Evolutionary conservation across 2,888 invertebrate genomes (phyloP).

Genomic region (Colostygia pectinataria): DNA sequence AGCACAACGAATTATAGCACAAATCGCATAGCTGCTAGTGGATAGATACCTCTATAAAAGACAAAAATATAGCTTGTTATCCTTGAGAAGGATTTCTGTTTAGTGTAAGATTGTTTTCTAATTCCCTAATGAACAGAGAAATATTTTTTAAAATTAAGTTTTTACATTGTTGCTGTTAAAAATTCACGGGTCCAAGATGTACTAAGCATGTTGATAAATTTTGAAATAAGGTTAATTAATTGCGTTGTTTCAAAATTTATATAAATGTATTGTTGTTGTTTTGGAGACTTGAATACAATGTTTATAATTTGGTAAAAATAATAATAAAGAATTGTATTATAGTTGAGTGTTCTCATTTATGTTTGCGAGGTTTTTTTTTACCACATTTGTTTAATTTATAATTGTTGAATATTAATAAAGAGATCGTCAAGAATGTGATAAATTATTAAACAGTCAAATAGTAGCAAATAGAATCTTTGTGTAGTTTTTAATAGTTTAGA

Average conservation of each 20-base stretch:
- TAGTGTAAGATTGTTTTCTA: conserved; percentile 67
- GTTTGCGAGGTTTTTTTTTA: conserved; percentile 21
- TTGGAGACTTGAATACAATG: conserved; percentile 33
- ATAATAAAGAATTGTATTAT: conserved; percentile 3
- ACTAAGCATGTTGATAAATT: conserved; percentile 52
- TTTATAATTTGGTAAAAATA: conserved; percentile 21
- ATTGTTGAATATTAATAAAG: conserved; percentile 30
- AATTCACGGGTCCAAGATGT: conserved; percentile 75
- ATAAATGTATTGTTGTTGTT: conserved; percentile 38
- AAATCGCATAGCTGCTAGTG: conserved; percentile 65
- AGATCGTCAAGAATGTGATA: conserved; percentile 63
- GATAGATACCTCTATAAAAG: conserved; percentile 71
- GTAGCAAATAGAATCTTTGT: conserved; percentile 40
- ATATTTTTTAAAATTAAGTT: conserved; percentile 73
- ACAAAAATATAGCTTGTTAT: conserved; percentile 78
- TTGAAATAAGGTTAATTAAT: conserved; percentile 39
- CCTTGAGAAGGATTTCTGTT: conserved; percentile 77
- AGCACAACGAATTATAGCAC: conserved; percentile 67
- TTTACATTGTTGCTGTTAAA: conserved; percentile 68
- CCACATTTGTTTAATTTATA: conserved; percentile 12
- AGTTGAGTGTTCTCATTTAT: not conserved
- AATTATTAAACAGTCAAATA: conserved; percentile 44
- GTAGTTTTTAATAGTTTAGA: conserved; percentile 44
- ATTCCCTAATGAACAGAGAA: conserved; percentile 63
- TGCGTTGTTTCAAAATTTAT: conserved; percentile 38